Evolutionary conservation across 2,113 vertebrate species (phyloP), one percentile per base, ranked within the genome.

Genomic region (Oxygymnocypris stewartii): DNA sequence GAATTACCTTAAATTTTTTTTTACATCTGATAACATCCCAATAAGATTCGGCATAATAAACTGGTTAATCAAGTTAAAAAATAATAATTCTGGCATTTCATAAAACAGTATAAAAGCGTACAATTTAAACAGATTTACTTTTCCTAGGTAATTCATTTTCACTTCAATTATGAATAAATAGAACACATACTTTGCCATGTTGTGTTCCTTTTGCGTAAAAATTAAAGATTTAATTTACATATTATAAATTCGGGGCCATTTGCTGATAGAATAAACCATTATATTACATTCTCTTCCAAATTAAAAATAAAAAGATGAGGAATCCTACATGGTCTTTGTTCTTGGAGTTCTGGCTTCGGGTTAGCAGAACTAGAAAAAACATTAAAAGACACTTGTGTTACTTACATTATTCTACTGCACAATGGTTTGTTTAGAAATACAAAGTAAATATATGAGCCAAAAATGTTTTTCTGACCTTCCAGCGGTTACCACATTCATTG

Each of bases 401-500:
- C 40, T 69, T 35, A 2, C 63, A 82, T 23, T 20, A 10, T 35
- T 8, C 23, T 65, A 76, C 14, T 69, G 25, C 5, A 84, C 77
- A 40, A 88, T 31, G 59, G 35, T 20, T 67, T n/a, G 86, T 63
- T n/a, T 23, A 61, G 61, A 87, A 44, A 20, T 71, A 40, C 18
- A 59, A 12, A 10, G 16, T 4, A 59, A 59, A 87, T 25, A 35
- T 1, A 65, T 16, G 73, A 73, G 18, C 4, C 35, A 87, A 23
- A 59, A 3, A n/a, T n/a, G 6, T 69, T 14, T 23, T 84, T 28
- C 95, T 81, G 85, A 99, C 98, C 97, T 99, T 99, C 98, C 98
- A 99, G 92, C 98, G 97, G 92, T 99, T 97, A 71, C 98, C 98
- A 6, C 98, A 99, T 83, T 99, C 98, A 0, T 99, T 99, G 91